Evolutionary conservation across 2,888 invertebrate species (phyloP).

Genomic region (Octodonta nipae): DNA sequence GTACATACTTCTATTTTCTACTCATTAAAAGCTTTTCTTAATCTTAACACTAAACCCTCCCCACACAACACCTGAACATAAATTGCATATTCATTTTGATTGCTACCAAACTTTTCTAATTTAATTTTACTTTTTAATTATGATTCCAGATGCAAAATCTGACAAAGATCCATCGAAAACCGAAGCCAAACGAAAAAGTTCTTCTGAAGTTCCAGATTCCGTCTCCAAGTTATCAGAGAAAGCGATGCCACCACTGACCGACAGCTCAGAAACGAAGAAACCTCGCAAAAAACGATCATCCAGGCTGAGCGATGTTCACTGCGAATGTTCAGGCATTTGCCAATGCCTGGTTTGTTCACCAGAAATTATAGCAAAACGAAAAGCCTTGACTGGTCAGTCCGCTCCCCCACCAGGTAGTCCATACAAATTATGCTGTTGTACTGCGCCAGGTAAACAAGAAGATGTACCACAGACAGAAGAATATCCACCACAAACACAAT

Average conservation of each 20-base stretch:
- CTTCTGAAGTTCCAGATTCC: conserved; percentile 17
- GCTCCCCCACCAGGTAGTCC: conserved; percentile 3
- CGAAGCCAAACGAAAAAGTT: conserved; percentile 7
- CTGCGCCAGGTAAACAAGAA: too few species aligned
- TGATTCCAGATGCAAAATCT: conserved; percentile 4
- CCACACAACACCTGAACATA: too few species aligned
- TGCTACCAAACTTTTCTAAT: too few species aligned
- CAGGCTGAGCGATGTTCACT: conserved; percentile 7
- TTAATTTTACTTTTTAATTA: too few species aligned
- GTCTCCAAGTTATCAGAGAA: conserved; percentile 15
- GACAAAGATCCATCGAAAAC: conserved; percentile 5
- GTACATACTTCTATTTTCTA: too few species aligned
- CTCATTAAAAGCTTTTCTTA: too few species aligned
- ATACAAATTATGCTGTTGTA: conserved; percentile 8
- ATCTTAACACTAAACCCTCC: too few species aligned
- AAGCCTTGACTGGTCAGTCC: conserved; percentile 5
- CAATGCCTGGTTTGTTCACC: conserved; percentile 13
- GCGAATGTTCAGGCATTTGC: conserved; percentile 17
- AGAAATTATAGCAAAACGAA: conserved; percentile 10
- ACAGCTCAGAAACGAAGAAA: conserved; percentile 7
- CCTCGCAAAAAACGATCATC: conserved; percentile 14
- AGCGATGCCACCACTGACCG: conserved; percentile 3
- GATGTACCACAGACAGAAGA: background rate
- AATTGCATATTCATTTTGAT: too few species aligned
- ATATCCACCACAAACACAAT: background rate